Evolutionary conservation across 2,888 invertebrate species (phyloP), one percentile per base, ranked within the genome.

Genomic region (Pyralis farinalis): DNA sequence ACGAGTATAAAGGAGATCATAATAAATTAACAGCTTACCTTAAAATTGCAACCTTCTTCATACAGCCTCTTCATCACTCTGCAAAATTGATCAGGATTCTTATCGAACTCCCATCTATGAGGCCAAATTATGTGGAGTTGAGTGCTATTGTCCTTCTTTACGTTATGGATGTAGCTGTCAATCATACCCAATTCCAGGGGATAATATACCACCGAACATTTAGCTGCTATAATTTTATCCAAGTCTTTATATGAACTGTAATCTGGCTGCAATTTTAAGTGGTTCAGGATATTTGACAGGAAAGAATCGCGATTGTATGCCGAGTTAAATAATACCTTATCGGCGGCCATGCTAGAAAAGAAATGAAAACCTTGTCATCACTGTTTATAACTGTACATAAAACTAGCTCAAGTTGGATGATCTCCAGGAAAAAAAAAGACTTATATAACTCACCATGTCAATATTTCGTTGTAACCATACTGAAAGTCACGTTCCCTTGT

Each of bases 101-200:
- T 94, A 64, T 95, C 94, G 69, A 94, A 93, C 69, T 94, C 94
- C 94, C 95, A 95, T 58, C 94, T 82, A 73, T 95, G 94, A 1
- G 51, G 51, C 48, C 51, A 51, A 3, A 51, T 25, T 4, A 47
- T 46, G 4, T 42, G 11, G 1, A 49, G 38, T 4, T 10, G 34
- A 1, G 7, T 10, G 1, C 9, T 12, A 1, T 6, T 7, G 7
- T 25, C 25, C 8, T 38, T 35, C 3, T 1, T 1, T 9, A 6
- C 7, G 0, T 9, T 3, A 0, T 5, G 30, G 1, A 40, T 4
- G 12, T 39, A 33, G 1, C 7, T 6, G 25, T 41, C 53, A 6
- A 53, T 56, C 21, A 31, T 44, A 29, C 40, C 35, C 50, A 90
- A 88, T 49, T 82, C 71, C 1, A 93, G 71, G 1, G 93, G 93